These are phyloP conservation scores for Paracentrotus lividus DNA, from an alignment of 53 echinoderm and acorn worm genomes.

Conservation along the genomic window DNA sequence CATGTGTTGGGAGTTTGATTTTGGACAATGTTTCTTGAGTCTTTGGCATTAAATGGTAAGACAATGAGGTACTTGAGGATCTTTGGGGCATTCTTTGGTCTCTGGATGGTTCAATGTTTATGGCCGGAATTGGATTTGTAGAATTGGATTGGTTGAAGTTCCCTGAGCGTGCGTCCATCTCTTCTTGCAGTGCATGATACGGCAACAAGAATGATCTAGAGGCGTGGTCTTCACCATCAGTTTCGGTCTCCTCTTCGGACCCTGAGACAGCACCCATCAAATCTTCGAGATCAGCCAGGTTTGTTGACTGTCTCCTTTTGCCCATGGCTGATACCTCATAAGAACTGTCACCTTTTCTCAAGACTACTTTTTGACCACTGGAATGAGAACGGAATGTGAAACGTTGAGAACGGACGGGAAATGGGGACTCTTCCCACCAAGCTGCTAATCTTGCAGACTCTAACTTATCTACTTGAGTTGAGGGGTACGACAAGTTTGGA, in stretches of 20 bases:
- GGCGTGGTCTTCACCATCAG: slow-evolving; percentile 4
- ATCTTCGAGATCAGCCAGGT: slow-evolving; percentile 68
- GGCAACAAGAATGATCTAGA: slow-evolving; percentile 34
- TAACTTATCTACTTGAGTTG: slow-evolving; percentile 54
- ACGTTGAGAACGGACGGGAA: slow-evolving; percentile 61
- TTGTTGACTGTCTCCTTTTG: slow-evolving; percentile 55
- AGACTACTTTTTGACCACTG: slow-evolving; percentile 64
- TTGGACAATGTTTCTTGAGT: slow-evolving; percentile 42
- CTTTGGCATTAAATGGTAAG: slow-evolving; percentile 32
- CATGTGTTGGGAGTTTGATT: too few species aligned
- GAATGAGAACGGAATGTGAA: slow-evolving; percentile 70
- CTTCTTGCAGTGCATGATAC: slow-evolving; percentile 48
- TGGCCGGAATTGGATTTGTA: not conserved
- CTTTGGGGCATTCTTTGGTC: not conserved
- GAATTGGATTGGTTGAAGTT: slow-evolving; percentile 63
- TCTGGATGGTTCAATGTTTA: not conserved
- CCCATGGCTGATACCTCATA: slow-evolving; percentile 56
- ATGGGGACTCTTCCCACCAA: slow-evolving; percentile 68
- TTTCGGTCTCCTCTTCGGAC: slow-evolving; percentile 64
- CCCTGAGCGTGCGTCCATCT: slow-evolving; percentile 42
- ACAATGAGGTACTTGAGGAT: not conserved
- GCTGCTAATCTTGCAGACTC: slow-evolving; percentile 59
- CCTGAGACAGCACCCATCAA: slow-evolving; percentile 60
- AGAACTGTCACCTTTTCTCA: slow-evolving; percentile 51
- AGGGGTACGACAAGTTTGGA: slow-evolving; percentile 65